These are phyloP conservation scores for Andrena haemorrhoa DNA, from an alignment of 2,888 invertebrate species.

Conservation along the genomic window DNA sequence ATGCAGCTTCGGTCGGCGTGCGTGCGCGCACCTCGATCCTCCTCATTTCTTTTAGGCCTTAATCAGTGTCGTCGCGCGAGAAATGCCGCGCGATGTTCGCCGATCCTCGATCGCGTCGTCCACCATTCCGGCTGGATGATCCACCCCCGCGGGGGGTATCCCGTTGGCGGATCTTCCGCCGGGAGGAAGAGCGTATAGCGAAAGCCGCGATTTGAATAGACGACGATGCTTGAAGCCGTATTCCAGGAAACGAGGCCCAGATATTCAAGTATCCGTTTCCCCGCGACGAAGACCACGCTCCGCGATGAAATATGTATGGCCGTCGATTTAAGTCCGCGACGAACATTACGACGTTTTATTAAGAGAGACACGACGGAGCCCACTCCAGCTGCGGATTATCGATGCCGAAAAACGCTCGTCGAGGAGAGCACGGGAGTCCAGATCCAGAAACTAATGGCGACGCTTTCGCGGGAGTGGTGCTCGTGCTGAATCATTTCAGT, in stretches of 20 bases:
- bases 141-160: not conserved
- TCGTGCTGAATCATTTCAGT: not conserved
- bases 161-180: not conserved
- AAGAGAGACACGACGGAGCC: not conserved
- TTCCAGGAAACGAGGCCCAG: not conserved
- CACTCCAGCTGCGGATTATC: not conserved
- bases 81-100: constrained; percentile 28
- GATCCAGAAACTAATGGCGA: constrained; percentile 8
- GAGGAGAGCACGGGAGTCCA: not conserved
- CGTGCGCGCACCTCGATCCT: constrained; percentile 34
- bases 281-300: not conserved
- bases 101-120: constrained; percentile 35
- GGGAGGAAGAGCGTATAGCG: not conserved
- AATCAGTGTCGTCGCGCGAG: constrained; percentile 43
- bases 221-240: not conserved
- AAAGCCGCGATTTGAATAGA: not conserved
- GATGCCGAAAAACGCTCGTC: not conserved
- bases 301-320: too few relatives aligned
- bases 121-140: not conserved
- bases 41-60: constrained; percentile 67
- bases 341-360: not conserved
- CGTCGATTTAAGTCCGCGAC: not conserved
- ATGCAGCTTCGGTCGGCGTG: constrained; percentile 24
- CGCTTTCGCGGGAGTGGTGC: constrained; percentile 1
- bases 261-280: not conserved